Evolutionary conservation across 2,113 vertebrate species (phyloP), one percentile per base, ranked within the genome.

Genomic region (Dicaeum eximium): DNA sequence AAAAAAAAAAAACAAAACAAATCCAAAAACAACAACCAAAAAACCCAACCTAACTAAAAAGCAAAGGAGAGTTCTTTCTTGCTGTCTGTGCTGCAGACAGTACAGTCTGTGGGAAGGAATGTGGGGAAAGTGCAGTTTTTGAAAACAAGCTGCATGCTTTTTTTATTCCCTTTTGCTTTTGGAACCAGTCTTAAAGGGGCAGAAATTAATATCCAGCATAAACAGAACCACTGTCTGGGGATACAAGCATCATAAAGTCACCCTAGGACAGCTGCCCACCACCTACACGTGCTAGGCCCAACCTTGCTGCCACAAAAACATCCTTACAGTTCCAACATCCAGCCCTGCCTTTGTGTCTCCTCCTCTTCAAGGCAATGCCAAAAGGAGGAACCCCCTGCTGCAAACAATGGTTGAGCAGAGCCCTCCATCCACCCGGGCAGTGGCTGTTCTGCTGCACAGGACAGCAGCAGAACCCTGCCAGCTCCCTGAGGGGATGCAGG

Each of bases 71-170:
- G 25, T 9, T 53, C 24, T 42, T 51, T 42, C 31, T 28, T 44
- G 19, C 31, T 78, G 6, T 51, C 14, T 27, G 31, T n/a, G 37
- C 47, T 64, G 37, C 37, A 62, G 23, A n/a, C 18, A 62, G 4
- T 24, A 40, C 21, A 45, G 44, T 9, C n/a, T 2, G 2, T 35
- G 60, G 35, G 75, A 42, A 1, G 11, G 11, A 64, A 35, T 30
- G 11, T 3, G 2, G 25, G 38, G 38, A 35, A 64, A 44, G 25
- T 23, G 38, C 13, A 50, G 28, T 17, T 53, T 79, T 38, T 53
- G 47, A 8, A 64, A 53, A 30, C 31, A 64, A 28, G 23, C 9
- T 11, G 7, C 1, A 0, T 0, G 1, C 24, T 28, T 30, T 42
- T 51, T 18, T 2, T 2, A 51, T 35, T 42, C 60, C 47, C 11